Conservation (phyloP, 1,140 invertebrate genomes). For the Acromyrmex charruanus region DNA sequence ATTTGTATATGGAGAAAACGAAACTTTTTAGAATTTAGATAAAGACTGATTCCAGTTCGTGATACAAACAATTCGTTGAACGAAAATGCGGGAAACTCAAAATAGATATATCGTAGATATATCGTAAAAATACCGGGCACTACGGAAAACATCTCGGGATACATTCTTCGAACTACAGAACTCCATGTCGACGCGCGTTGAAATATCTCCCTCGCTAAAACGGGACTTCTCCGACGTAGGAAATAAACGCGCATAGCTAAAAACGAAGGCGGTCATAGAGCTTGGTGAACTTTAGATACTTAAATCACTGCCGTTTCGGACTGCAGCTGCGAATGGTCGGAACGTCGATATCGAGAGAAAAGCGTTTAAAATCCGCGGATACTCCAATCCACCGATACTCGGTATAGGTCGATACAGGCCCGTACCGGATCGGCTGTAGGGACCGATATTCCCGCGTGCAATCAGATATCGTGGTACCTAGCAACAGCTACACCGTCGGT, state of each 20-base stretch:
- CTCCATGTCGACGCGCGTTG: not conserved
- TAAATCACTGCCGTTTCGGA: constrained; percentile 3
- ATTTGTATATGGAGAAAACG: constrained; percentile 16
- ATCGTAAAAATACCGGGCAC: constrained; percentile 4
- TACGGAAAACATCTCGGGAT: too few relatives aligned
- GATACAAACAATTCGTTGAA: not conserved
- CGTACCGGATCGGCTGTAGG: constrained; percentile 49
- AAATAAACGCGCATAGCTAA: constrained; percentile 17
- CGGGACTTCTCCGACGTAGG: not conserved
- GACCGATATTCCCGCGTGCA: constrained; percentile 75
- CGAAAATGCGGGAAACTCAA: not conserved
- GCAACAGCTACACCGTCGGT: constrained; percentile 66
- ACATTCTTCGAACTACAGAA: not conserved
- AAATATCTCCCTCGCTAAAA: constrained; percentile 28
- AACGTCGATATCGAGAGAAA: constrained; percentile 3
- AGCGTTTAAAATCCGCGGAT: constrained; percentile 41
- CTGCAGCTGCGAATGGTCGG: not conserved
- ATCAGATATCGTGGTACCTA: constrained; percentile 72
- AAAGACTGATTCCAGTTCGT: not conserved
- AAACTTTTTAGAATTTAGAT: not conserved
- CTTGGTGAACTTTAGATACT: constrained; percentile 16
- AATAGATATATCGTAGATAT: not conserved
- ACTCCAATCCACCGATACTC: constrained; percentile 52
- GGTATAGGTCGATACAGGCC: constrained; percentile 47
- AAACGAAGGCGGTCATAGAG: constrained; percentile 10